Evolutionary conservation across 2,888 invertebrate species (phyloP), one percentile per base, ranked within the genome.

Genomic region (Desoria tigrina): DNA sequence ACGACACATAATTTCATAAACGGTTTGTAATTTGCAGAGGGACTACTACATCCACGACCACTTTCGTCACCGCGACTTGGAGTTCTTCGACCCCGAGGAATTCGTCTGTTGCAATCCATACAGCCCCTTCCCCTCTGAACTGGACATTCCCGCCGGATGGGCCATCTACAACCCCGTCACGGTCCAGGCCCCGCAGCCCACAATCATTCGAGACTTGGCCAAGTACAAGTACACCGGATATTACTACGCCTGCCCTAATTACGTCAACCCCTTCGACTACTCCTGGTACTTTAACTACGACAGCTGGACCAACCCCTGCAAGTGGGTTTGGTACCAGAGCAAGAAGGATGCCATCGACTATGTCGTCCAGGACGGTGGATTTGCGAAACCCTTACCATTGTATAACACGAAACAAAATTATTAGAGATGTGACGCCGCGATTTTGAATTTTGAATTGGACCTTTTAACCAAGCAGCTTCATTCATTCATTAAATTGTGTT

Each of bases 301-400:
- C 9, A 54, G 61, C 21, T 28, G 21, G 6, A 42, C 61, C 23
- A 68, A 56, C 26, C 68, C 68, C 2, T 68, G 68, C 60, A 61
- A 56, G 23, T 68, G 68, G 68, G 62, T 62, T 49, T 68, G 64
- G 62, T 68, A 68, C 21, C 68, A 68, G 27, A 45, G 45, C 21
- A 24, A 45, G 1, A 39, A 56, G 21, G 66, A 66, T 42, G 26
- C 63, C 21, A 27, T n/a, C n/a, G n/a, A n/a, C n/a, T n/a, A n/a
- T n/a, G n/a, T n/a, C n/a, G n/a, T n/a, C n/a, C n/a, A n/a, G n/a
- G n/a, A n/a, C n/a, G n/a, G n/a, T n/a, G n/a, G n/a, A n/a, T n/a
- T n/a, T n/a, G n/a, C n/a, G n/a, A n/a, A n/a, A n/a, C n/a, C n/a
- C n/a, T n/a, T n/a, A n/a, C n/a, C n/a, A n/a, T n/a, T n/a, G n/a